These are phyloP conservation scores for Nycteola revayana DNA, from an alignment of 2,888 invertebrate genomes.

Conservation along the genomic window DNA sequence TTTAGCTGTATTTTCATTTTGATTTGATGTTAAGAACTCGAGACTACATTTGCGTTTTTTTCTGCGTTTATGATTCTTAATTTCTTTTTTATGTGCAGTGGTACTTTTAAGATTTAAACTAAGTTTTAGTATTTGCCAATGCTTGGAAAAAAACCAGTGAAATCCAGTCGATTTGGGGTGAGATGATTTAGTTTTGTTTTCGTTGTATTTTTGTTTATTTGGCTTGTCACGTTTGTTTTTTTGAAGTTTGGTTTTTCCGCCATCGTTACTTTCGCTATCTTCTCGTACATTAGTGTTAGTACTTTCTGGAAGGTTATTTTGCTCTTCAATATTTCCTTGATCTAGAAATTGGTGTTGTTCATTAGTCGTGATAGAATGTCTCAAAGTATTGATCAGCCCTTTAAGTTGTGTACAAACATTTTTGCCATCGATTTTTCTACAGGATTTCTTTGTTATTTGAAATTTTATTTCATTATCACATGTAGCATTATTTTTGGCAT, in stretches of 20 bases:
- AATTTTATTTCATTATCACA: too few species aligned
- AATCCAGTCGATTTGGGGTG: constrained; percentile 9
- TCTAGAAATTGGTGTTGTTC: too few species aligned
- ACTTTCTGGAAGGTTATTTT: too few species aligned
- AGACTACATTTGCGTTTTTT: constrained; percentile 36
- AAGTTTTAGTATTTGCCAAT: constrained; percentile 25
- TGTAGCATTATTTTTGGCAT: too few species aligned
- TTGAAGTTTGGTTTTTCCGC: constrained; percentile 7
- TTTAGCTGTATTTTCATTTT: constrained; percentile 11
- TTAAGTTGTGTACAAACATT: too few species aligned
- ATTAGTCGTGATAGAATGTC: too few species aligned
- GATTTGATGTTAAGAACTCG: constrained; percentile 2
- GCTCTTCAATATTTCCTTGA: too few species aligned
- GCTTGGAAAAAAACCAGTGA: constrained; percentile 23
- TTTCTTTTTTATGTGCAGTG: constrained; percentile 11
- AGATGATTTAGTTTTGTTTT: constrained; percentile 11
- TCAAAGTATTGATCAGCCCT: too few species aligned
- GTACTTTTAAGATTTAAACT: constrained; percentile 13
- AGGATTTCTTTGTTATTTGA: too few species aligned
- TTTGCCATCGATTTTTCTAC: too few species aligned
- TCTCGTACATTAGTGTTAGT: background rate
- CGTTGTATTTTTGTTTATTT: constrained; percentile 11
- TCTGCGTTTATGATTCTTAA: constrained; percentile 46
- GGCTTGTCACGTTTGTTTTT: constrained; percentile 7
- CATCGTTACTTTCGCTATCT: constrained; percentile 6